A percentile compares a stretch with the other conserved stretches of the same genome.
These are phyloP conservation scores for Hippoglossus stenolepis DNA, from an alignment of 2,113 vertebrate genomes.

Conservation along the genomic window DNA sequence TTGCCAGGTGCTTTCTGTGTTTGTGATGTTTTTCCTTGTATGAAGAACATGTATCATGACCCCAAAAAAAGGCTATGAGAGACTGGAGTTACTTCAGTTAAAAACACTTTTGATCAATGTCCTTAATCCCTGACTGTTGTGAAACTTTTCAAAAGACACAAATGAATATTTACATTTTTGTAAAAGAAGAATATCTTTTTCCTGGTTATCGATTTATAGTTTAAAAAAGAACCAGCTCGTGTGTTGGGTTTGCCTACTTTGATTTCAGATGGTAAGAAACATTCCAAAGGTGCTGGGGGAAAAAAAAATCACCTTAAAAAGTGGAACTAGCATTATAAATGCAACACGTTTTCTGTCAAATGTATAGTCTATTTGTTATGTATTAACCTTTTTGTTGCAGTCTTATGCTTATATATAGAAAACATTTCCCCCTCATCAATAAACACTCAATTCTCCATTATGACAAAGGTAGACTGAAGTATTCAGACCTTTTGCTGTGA, in stretches of 20 bases:
- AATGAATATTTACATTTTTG: neutral
- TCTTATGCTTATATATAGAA: too few species aligned
- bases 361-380: too few species aligned
- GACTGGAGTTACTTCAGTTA: neutral
- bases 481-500: too few species aligned
- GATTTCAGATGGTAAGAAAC: neutral
- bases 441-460: too few species aligned
- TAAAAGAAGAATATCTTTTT: neutral
- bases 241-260: neutral
- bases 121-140: neutral
- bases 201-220: neutral
- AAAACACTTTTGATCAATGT: neutral
- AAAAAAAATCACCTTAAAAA: too few species aligned
- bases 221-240: neutral
- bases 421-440: too few species aligned
- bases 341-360: too few species aligned
- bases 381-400: too few species aligned
- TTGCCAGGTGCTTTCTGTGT: constrained; percentile 27
- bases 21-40: constrained; percentile 22
- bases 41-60: neutral
- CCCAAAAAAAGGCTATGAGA: neutral
- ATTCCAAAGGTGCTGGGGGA: too few species aligned
- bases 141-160: neutral
- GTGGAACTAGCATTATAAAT: too few species aligned
- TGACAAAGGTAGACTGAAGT: too few species aligned